Evolutionary conservation across 2,888 invertebrate species (phyloP).

Genomic region (Onchidella celtica): DNA sequence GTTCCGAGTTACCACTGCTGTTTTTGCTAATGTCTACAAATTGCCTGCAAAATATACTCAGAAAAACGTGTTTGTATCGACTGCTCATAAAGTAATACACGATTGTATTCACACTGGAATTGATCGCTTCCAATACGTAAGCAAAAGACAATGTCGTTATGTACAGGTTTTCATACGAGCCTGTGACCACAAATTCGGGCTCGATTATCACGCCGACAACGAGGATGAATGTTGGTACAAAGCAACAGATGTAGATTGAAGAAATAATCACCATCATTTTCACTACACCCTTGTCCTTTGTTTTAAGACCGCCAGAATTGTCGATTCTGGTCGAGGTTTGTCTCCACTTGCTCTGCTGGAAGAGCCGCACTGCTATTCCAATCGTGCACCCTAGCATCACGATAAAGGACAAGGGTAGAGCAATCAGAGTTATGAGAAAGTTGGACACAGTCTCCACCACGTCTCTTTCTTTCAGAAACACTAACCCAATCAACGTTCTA

Average conservation of each 20-base stretch:
- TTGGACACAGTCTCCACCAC: constrained; percentile 4
- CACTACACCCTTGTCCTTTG: constrained; percentile 20
- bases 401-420: neutral
- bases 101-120: constrained; percentile 11
- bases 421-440: neutral
- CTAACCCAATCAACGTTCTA: constrained; percentile 1
- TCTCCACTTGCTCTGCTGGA: neutral
- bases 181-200: constrained; percentile 14
- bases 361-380: constrained; percentile 1
- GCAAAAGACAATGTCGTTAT: neutral
- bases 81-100: constrained; percentile 20
- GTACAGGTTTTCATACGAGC: constrained; percentile 14
- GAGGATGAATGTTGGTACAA: neutral
- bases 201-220: constrained; percentile 17
- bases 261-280: constrained; percentile 20
- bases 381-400: neutral
- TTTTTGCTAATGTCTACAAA: too few relatives aligned
- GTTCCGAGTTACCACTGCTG: too few relatives aligned
- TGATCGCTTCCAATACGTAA: constrained; percentile 16
- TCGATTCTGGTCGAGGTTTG: neutral
- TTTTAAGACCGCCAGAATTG: neutral
- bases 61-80: too few relatives aligned
- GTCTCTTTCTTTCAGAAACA: neutral
- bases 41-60: too few relatives aligned
- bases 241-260: constrained; percentile 12